A percentile compares a stretch with the other conserved stretches of the same genome.
Conservation (phyloP, 2,888 invertebrate species). For the Aphodius sticticus region DNA sequence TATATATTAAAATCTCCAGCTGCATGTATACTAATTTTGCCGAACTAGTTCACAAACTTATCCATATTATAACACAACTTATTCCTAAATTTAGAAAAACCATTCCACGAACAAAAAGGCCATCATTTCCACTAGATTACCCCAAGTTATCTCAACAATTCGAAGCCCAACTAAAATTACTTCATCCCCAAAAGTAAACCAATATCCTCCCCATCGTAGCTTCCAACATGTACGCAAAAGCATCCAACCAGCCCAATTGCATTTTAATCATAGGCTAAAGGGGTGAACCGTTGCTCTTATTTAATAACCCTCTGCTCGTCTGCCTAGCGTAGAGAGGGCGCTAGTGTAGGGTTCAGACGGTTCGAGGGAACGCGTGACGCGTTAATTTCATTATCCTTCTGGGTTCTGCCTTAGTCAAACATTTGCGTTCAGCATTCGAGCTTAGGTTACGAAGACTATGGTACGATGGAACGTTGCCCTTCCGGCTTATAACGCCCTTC, state of each 20-base stretch:
- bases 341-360: neutral
- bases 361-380: neutral
- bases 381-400: conserved; percentile 4
- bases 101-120: no score
- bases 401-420: conserved; percentile 4
- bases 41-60: no score
- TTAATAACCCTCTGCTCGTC: neutral
- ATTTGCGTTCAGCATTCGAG: neutral
- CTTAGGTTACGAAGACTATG: neutral
- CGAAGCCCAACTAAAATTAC: no score
- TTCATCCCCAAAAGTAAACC: neutral
- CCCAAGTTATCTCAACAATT: no score
- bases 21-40: no score
- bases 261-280: neutral
- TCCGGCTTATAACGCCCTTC: neutral
- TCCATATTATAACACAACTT: no score
- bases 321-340: neutral
- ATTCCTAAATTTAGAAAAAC: no score
- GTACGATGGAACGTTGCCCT: neutral
- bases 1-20: no score
- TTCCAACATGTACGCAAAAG: neutral
- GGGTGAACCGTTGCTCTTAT: neutral
- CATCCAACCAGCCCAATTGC: neutral
- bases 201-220: neutral
- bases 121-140: no score